Percentiles rank a stretch among this genome's conserved stretches.
These are phyloP conservation scores for Ferdinandea cuprea DNA, from an alignment of 2,888 invertebrate genomes.

Conservation along the genomic window DNA sequence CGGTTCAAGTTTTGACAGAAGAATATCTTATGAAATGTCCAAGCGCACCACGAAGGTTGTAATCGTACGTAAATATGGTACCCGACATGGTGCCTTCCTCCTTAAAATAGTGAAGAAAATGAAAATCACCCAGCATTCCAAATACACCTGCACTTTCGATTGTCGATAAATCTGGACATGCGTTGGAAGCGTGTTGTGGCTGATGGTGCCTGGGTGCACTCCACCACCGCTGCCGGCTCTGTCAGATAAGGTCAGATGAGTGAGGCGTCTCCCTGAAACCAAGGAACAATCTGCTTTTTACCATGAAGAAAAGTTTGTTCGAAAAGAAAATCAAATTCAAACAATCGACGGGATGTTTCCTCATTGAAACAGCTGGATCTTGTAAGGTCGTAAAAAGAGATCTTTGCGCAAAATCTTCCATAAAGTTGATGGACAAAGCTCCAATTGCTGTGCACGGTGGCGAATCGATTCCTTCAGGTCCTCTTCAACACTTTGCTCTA, in stretches of 20 bases:
- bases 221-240: slow-evolving; percentile 98
- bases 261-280: slow-evolving; percentile 96
- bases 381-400: too few relatives aligned
- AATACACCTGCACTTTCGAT: slow-evolving; percentile 99
- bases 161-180: slow-evolving; percentile 99
- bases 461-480: too few relatives aligned
- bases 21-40: slow-evolving; percentile 85
- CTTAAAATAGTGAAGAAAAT: slow-evolving; percentile 99
- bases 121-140: slow-evolving; percentile 99
- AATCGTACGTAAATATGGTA: slow-evolving; percentile 99
- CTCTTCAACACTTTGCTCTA: too few relatives aligned
- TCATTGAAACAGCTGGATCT: slow-evolving; percentile 8
- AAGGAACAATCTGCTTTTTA: slow-evolving; percentile 82
- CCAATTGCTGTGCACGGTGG: too few relatives aligned
- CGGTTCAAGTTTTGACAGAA: slow-evolving; percentile 82
- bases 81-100: slow-evolving; percentile 99
- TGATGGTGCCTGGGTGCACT: slow-evolving; percentile 99
- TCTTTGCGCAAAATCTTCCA: too few relatives aligned
- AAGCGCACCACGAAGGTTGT: slow-evolving; percentile 99
- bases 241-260: slow-evolving; percentile 98
- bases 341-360: slow-evolving; percentile 25
- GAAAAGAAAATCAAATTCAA: slow-evolving; percentile 19
- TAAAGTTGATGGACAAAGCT: too few relatives aligned
- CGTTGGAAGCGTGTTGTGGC: slow-evolving; percentile 98
- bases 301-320: slow-evolving; percentile 52